Conservation (phyloP, 2,797 vertebrate genomes). For the Gymnodraco acuticeps region DNA sequence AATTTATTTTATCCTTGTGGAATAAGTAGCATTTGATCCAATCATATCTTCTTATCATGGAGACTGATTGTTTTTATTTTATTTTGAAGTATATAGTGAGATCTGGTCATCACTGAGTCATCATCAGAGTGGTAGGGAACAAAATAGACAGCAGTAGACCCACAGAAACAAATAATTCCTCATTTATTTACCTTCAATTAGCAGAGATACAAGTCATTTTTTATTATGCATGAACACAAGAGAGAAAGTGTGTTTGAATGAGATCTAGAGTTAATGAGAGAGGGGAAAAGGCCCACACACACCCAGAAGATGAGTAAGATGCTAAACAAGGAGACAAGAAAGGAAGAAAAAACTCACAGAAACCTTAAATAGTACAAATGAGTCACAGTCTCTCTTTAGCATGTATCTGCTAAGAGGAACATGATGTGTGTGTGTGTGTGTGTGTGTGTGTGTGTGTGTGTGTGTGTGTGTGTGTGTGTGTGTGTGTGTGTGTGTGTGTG, state of each 20-base stretch:
- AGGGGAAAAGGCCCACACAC: constrained; percentile 10
- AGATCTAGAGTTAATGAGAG: constrained; percentile 28
- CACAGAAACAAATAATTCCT: neutral
- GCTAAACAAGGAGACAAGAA: constrained; percentile 30
- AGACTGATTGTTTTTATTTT: neutral
- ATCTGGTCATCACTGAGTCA: neutral
- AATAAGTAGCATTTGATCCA: neutral
- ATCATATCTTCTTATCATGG: neutral
- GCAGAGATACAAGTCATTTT: too few relatives aligned
- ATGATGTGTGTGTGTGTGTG: constrained; percentile 30
- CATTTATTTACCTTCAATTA: too few relatives aligned
- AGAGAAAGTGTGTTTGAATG: neutral
- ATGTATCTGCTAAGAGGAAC: constrained; percentile 61
- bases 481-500: constrained; percentile 10
- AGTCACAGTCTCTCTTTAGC: constrained; percentile 56
- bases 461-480: constrained; percentile 19
- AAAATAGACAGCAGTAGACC: neutral
- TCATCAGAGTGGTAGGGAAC: neutral
- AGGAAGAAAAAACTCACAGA: constrained; percentile 51
- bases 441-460: constrained; percentile 39
- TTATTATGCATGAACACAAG: neutral
- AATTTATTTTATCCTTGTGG: neutral
- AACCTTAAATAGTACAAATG: constrained; percentile 72
- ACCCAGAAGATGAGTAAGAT: constrained; percentile 36
- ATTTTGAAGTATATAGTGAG: neutral